Evolutionary conservation across 2,888 invertebrate genomes (phyloP).

Genomic region (Eurytoma californica): DNA sequence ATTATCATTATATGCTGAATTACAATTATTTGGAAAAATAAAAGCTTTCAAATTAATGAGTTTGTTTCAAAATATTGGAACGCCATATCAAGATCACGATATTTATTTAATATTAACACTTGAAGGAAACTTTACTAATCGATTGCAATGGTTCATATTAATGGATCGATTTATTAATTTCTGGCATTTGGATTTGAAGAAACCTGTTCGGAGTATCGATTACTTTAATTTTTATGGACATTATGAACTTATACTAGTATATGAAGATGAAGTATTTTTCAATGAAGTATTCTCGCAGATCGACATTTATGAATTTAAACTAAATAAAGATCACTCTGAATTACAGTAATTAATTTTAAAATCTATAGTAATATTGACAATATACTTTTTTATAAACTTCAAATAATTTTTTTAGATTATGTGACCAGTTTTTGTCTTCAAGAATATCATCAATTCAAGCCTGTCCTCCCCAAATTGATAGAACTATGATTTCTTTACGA

Average conservation of each 20-base stretch:
- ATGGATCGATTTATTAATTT: slow-evolving; percentile 17
- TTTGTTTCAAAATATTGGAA: background rate
- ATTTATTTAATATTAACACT: slow-evolving; percentile 38
- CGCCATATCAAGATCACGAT: background rate
- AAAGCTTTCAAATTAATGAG: slow-evolving; percentile 63
- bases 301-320: slow-evolving; percentile 70
- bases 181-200: slow-evolving; percentile 17
- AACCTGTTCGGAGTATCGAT: slow-evolving; percentile 49
- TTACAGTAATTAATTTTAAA: slow-evolving; percentile 65
- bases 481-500: slow-evolving; percentile 57
- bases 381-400: slow-evolving; percentile 24
- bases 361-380: background rate
- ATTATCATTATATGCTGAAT: slow-evolving; percentile 1
- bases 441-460: slow-evolving; percentile 59
- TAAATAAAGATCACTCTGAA: slow-evolving; percentile 59
- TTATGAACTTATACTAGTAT: slow-evolving; percentile 65
- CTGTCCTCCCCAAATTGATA: slow-evolving; percentile 59
- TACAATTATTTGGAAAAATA: slow-evolving; percentile 54
- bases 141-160: slow-evolving; percentile 46
- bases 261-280: slow-evolving; percentile 56
- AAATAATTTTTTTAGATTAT: slow-evolving; percentile 29
- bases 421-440: slow-evolving; percentile 36
- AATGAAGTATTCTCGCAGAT: slow-evolving; percentile 58
- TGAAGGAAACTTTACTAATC: slow-evolving; percentile 3
- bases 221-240: slow-evolving; percentile 61